A percentile compares a stretch with the other conserved stretches of the same genome.
Evolutionary conservation across 1,140 invertebrate genomes (phyloP).

Genomic region (Monochamus saltuarius): DNA sequence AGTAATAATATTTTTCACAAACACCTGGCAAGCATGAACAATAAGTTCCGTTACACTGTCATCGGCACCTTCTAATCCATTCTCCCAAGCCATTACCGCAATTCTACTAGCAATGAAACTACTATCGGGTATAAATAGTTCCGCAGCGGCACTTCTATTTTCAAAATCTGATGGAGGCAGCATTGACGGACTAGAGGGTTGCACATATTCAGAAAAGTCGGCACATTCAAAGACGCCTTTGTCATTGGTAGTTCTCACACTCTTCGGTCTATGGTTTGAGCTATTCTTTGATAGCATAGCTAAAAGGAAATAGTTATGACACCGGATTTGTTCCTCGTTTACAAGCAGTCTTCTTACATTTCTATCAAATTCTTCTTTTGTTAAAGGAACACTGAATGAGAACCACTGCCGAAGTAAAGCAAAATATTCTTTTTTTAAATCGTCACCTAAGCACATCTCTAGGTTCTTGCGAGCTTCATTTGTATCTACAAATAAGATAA

Average conservation of each 20-base stretch:
- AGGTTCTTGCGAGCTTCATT: slow-evolving; percentile 41
- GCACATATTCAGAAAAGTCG: slow-evolving; percentile 39
- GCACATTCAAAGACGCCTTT: slow-evolving; percentile 33
- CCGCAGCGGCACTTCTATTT: slow-evolving; percentile 39
- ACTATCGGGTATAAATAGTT: slow-evolving; percentile 45
- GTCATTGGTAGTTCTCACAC: slow-evolving; percentile 20
- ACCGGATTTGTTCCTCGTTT: slow-evolving; percentile 43
- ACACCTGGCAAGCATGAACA: slow-evolving; percentile 46
- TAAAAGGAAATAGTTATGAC: slow-evolving; percentile 44
- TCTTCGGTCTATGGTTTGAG: slow-evolving; percentile 25
- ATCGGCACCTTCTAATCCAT: slow-evolving; percentile 43
- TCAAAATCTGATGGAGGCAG: slow-evolving; percentile 36
- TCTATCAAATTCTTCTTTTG: slow-evolving; percentile 42
- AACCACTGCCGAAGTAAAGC: slow-evolving; percentile 42
- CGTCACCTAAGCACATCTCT: slow-evolving; percentile 36
- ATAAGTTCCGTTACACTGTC: slow-evolving; percentile 42
- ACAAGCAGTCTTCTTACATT: slow-evolving; percentile 38
- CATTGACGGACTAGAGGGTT: slow-evolving; percentile 32
- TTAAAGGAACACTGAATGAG: slow-evolving; percentile 38
- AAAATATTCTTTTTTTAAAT: slow-evolving; percentile 43
- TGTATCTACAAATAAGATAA: slow-evolving; percentile 28
- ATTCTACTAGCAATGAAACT: slow-evolving; percentile 42
- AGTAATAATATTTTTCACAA: slow-evolving; percentile 59
- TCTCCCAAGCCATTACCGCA: slow-evolving; percentile 45
- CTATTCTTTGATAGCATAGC: slow-evolving; percentile 36